Evolutionary conservation across 2,888 invertebrate genomes (phyloP).

Genomic region (Athalia rosae): DNA sequence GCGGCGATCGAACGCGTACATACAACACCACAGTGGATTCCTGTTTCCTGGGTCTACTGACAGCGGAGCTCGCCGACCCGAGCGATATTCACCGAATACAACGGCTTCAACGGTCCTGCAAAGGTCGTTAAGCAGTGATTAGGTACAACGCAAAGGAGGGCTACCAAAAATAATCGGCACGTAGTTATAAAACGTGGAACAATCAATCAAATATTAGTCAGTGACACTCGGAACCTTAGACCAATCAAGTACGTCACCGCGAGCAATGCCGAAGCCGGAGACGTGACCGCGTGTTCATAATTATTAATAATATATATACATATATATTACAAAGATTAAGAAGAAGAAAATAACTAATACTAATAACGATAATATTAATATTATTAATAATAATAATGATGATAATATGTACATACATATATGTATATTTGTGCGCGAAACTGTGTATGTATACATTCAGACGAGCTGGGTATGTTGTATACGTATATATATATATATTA

Average conservation of each 20-base stretch:
- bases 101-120: constrained; percentile 69
- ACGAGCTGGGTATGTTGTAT: neutral
- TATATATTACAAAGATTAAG: neutral
- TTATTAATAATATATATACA: constrained; percentile 50
- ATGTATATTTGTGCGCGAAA: neutral
- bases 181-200: constrained; percentile 20
- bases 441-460: neutral
- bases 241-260: constrained; percentile 59
- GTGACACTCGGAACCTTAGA: constrained; percentile 52
- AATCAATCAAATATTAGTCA: constrained; percentile 42
- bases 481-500: neutral
- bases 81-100: constrained; percentile 65
- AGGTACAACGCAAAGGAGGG: constrained; percentile 21
- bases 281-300: constrained; percentile 70
- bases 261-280: constrained; percentile 55
- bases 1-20: constrained; percentile 93
- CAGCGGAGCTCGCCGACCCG: constrained; percentile 74
- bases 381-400: neutral
- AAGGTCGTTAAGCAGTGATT: constrained; percentile 67
- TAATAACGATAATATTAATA: neutral
- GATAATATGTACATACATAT: neutral
- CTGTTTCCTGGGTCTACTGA: constrained; percentile 98
- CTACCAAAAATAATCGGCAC: constrained; percentile 28
- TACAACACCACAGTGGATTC: constrained; percentile 96
- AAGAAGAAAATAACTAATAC: neutral